Evolutionary conservation across 2,797 vertebrate species (phyloP), one percentile per base, ranked within the genome.

Genomic region (Macrochelys suwanniensis): DNA sequence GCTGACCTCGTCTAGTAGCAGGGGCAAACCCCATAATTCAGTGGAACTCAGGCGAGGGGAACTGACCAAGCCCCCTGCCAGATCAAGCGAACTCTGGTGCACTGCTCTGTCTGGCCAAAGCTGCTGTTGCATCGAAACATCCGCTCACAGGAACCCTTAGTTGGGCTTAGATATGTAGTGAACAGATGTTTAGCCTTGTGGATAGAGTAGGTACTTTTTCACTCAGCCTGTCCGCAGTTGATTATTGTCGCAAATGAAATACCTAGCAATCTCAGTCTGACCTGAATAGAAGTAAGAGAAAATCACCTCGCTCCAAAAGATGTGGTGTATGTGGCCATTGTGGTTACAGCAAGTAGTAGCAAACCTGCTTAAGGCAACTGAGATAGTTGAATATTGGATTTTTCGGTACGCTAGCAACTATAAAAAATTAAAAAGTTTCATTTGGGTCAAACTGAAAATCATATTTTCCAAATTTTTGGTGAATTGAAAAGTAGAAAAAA

Each of bases 141-240:
- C 31, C n/a, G 33, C 6, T 19, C 76, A 42, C 8, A 45, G 53
- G 53, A 65, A 65, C 45, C 31, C 42, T 59, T 13, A 51, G 26
- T 0, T 15, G 61, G 28, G 47, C 31, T 4, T 50, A 6, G 47
- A 71, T 6, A 7, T 1, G 33, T 37, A 47, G 49, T 59, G 19
- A 21, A n/a, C 4, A 51, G 83, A 15, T 71, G 80, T 59, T 16
- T 42, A 37, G 23, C 15, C 59, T 84, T 16, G 7, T 0, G 7
- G 31, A 51, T 47, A 53, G 7, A 45, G 42, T 12, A 59, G 17
- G 42, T 6, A 11, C 47, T 59, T 57, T 82, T 57, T 19, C 26
- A 17, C 42, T 31, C 28, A 19, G 15, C 26, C 10, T 33, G 26
- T 26, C 26, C 21, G 17, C 80, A 31, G 54, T 2, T 45, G 28